Percentiles rank a stretch among this genome's conserved stretches.
Conservation (phyloP, 1,140 invertebrate genomes). For the Hermatobates lingyangjiaoensis region DNA sequence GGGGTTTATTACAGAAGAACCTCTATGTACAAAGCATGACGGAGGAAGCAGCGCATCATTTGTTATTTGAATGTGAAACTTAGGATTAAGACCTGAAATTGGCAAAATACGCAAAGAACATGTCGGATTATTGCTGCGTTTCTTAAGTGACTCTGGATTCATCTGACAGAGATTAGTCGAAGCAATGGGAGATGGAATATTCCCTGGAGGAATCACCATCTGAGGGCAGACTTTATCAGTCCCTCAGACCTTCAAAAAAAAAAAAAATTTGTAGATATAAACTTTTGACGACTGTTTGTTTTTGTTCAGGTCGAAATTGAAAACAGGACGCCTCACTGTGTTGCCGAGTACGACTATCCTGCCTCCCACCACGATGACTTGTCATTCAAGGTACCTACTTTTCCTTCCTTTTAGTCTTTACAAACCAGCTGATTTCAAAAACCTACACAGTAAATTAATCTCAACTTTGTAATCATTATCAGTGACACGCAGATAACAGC, state of each 20-base stretch:
- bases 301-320: constrained; percentile 19
- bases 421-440: not conserved
- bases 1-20: too few species aligned
- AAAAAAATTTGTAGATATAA: not conserved
- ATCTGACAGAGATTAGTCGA: too few species aligned
- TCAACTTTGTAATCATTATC: not conserved
- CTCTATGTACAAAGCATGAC: too few species aligned
- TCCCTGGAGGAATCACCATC: too few species aligned
- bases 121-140: not conserved
- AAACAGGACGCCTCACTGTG: constrained; percentile 35
- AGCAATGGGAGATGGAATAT: too few species aligned
- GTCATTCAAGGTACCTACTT: constrained; percentile 39
- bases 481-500: not conserved
- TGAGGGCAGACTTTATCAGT: too few species aligned
- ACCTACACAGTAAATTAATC: not conserved
- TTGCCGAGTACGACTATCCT: constrained; percentile 53
- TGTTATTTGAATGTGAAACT: too few species aligned
- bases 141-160: not conserved
- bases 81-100: too few species aligned
- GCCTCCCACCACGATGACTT: constrained; percentile 50
- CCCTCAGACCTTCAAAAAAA: not conserved
- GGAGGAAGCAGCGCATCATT: too few species aligned
- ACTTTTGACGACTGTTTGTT: not conserved
- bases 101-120: too few species aligned
- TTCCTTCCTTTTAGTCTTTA: constrained; percentile 5